Evolutionary conservation across 2,113 vertebrate genomes (phyloP).

Genomic region (Brachirus orientalis): DNA sequence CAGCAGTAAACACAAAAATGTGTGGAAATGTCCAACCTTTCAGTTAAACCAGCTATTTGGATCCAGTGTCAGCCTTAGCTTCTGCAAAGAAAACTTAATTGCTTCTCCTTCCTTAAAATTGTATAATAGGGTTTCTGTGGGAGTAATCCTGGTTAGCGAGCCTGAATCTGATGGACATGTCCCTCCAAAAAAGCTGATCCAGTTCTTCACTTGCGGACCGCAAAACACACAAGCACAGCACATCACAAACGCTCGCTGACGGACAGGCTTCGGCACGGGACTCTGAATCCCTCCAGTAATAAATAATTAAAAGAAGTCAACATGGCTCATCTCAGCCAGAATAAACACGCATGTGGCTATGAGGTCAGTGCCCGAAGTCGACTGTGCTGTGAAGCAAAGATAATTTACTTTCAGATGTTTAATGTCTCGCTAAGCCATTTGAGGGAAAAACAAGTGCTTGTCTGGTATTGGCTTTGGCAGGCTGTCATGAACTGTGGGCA

Average conservation of each 20-base stretch:
- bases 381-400: conserved; percentile 85
- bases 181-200: conserved; percentile 30
- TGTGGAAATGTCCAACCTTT: conserved; percentile 45
- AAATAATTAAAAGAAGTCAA: conserved; percentile 66
- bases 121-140: conserved; percentile 56
- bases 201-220: conserved; percentile 20
- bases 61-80: conserved; percentile 36
- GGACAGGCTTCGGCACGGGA: conserved; percentile 44
- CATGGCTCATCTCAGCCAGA: conserved; percentile 76
- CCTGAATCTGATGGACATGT: conserved; percentile 47
- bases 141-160: conserved; percentile 34
- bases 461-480: conserved; percentile 88
- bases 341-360: conserved; percentile 88
- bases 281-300: conserved; percentile 51
- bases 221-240: conserved; percentile 62
- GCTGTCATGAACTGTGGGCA: conserved; percentile 61
- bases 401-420: conserved; percentile 90
- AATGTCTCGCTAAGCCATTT: conserved; percentile 82
- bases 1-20: conserved; percentile 29
- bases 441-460: conserved; percentile 82
- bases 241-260: conserved; percentile 59
- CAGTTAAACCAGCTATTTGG: conserved; percentile 35
- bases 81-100: conserved; percentile 55
- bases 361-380: conserved; percentile 86
- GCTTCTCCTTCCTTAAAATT: conserved; percentile 30